Evolutionary conservation across 2,888 invertebrate genomes (phyloP).

Genomic region (Megastigmus dorsalis): DNA sequence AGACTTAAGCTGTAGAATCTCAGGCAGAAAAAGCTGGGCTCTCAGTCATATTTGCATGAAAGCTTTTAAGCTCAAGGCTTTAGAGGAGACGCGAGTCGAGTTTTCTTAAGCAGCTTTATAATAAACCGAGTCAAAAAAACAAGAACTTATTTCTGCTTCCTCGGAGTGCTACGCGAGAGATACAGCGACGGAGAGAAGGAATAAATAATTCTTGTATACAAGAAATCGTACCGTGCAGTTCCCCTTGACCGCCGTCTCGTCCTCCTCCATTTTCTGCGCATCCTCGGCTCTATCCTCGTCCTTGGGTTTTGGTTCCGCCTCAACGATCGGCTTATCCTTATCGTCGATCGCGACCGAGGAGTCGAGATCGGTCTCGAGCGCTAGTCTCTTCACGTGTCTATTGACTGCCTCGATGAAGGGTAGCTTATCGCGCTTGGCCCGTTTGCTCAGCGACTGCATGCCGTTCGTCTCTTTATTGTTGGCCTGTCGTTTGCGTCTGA

Average conservation of each 20-base stretch:
- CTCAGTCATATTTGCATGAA: no score
- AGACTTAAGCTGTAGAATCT: no score
- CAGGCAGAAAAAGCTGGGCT: no score
- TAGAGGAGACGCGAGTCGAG: no score
- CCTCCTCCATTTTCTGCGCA: not conserved
- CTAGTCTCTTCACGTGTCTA: slow-evolving; percentile 67
- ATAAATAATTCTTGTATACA: no score
- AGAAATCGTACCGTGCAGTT: not conserved
- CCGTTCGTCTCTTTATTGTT: slow-evolving; percentile 51
- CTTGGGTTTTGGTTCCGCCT: slow-evolving; percentile 59
- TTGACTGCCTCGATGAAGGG: slow-evolving; percentile 67
- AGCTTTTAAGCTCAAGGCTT: no score
- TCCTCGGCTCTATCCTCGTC: slow-evolving; percentile 50
- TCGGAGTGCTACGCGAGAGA: no score
- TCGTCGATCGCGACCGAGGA: slow-evolving; percentile 22
- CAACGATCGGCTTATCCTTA: slow-evolving; percentile 18
- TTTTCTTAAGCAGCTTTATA: no score
- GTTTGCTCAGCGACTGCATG: slow-evolving; percentile 59
- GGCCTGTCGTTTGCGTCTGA: slow-evolving; percentile 68
- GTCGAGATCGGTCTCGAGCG: slow-evolving; percentile 70
- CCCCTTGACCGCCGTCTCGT: not conserved
- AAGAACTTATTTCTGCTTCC: no score
- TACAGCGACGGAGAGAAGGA: no score
- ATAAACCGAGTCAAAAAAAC: no score
- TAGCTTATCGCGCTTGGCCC: slow-evolving; percentile 43